Evolutionary conservation across 2,113 vertebrate genomes (phyloP).

Genomic region (Ascaphus truei): DNA sequence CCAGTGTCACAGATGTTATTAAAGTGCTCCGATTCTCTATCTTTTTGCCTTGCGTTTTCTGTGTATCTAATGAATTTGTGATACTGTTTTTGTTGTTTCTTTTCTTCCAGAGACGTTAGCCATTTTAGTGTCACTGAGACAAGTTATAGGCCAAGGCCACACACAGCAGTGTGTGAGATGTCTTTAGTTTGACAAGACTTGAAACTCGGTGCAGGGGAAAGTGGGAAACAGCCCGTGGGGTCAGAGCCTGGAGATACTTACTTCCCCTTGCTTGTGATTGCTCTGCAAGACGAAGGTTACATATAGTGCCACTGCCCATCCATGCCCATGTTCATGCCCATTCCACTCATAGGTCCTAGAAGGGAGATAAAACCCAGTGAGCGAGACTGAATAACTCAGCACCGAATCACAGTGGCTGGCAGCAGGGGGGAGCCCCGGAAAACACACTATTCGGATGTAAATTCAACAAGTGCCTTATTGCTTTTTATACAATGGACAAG

Average conservation of each 20-base stretch:
- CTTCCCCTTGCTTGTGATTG: slow-evolving; percentile 96
- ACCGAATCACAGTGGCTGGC: neutral
- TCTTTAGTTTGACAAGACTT: too few relatives aligned
- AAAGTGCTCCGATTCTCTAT: too few relatives aligned
- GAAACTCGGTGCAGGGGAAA: too few relatives aligned
- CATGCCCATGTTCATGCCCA: slow-evolving; percentile 99
- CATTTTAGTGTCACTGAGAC: too few relatives aligned
- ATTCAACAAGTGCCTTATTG: neutral
- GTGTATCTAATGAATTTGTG: too few relatives aligned
- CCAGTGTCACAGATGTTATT: too few relatives aligned
- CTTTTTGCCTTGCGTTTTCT: too few relatives aligned
- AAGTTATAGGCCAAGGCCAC: too few relatives aligned
- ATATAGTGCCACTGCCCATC: slow-evolving; percentile 99
- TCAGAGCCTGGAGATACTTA: too few relatives aligned
- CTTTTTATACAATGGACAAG: neutral
- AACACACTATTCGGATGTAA: neutral
- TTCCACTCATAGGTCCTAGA: slow-evolving; percentile 99
- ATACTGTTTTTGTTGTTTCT: too few relatives aligned
- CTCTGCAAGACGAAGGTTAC: slow-evolving; percentile 96
- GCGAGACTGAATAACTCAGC: neutral
- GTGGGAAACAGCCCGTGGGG: slow-evolving; percentile 54
- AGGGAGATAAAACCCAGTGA: slow-evolving; percentile 69
- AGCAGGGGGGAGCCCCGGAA: neutral
- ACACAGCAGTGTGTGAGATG: slow-evolving; percentile 53
- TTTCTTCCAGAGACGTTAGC: too few relatives aligned